Base-by-base conservation (phyloP, 2,113 vertebrate species). In the Ahaetulla prasina region DNA sequence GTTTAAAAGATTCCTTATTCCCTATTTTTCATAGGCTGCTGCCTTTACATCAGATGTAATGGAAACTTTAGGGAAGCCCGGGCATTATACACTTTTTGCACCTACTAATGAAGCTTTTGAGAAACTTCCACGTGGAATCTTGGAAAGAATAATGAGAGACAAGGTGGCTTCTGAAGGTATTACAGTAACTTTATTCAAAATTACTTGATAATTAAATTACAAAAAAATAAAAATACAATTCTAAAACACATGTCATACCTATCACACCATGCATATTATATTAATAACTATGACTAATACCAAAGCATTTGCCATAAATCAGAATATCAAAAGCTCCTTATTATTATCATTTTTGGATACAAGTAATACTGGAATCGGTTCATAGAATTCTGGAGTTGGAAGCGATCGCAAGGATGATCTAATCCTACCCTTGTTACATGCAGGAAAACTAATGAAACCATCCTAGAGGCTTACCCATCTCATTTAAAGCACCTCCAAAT, bases 61-160 rank as follows among this genome's bases (percentile, higher is more conserved):
- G 95, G 98, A 98, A n/a, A 96, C 96, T 85, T 97, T 99, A 92
- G 98, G 98, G 63, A 94, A 97, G 95, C 95, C 98, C 2, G 99
- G 99, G 39, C 98, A 99, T 94, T 99, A 98, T 95, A 99, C 99
- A 12, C 96, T 99, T 35, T 99, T 99, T 95, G 99, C 99, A 91
- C 99, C 99, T 35, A 99, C 98, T 94, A 99, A 99, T 55, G 97
- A 98, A 9, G 99, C 99, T 94, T 99, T 99, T 93, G 97, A 98
- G 16, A 98, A 97, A 87, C 97, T 99, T 92, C 98, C 98, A 89
- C 96, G 96, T 4, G 98, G 98, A 1, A 93, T 98, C 22, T 92
- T 99, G 92, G 97, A 99, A 94, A 98, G 99, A 95, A 98, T 99
- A 94, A 97, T 98, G 98, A 94, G 97, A 30, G 98, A 99, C 96